A percentile compares a stretch with the other conserved stretches of the same genome.
phyloP scores from a whole-genome alignment of 2,888 invertebrate genomes.

The Ophioninae sp. region DNA sequence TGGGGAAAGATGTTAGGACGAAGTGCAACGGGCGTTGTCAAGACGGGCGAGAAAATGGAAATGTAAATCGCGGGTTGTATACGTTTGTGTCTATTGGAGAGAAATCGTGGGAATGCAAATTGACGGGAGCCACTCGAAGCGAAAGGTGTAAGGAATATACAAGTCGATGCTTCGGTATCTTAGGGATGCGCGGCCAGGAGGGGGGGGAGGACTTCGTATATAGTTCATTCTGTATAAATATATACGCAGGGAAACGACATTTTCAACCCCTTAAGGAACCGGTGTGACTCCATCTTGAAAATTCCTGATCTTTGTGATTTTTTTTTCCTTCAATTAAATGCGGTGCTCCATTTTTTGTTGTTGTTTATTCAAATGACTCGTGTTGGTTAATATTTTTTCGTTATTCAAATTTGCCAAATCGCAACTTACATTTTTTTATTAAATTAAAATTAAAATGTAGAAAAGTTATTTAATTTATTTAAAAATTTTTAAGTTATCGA shows the following conservation, averaged over 20 bases:
- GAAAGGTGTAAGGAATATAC: conserved; percentile 35
- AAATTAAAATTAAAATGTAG: too few species aligned
- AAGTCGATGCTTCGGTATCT: conserved; percentile 26
- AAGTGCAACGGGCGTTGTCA: conserved; percentile 29
- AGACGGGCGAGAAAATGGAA: conserved; percentile 50
- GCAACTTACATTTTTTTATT: too few species aligned
- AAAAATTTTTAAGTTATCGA: too few species aligned
- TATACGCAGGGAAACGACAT: neutral
- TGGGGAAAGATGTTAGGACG: conserved; percentile 26
- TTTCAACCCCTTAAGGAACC: neutral
- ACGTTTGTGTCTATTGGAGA: conserved; percentile 66
- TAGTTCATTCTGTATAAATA: neutral
- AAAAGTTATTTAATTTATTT: too few species aligned
- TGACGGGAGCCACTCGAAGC: conserved; percentile 67
- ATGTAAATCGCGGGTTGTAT: conserved; percentile 65
- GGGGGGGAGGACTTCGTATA: neutral
- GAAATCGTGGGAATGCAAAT: conserved; percentile 71
- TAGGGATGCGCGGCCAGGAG: neutral
- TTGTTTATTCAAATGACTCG: too few species aligned
- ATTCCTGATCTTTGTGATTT: too few species aligned
- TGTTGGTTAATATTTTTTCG: too few species aligned
- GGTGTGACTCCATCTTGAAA: too few species aligned
- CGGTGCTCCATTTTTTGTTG: too few species aligned
- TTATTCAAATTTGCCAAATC: too few species aligned
- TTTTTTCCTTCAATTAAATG: too few species aligned